Conservation (phyloP, 2,113 vertebrate genomes). For the Sphyrna mokarran region DNA sequence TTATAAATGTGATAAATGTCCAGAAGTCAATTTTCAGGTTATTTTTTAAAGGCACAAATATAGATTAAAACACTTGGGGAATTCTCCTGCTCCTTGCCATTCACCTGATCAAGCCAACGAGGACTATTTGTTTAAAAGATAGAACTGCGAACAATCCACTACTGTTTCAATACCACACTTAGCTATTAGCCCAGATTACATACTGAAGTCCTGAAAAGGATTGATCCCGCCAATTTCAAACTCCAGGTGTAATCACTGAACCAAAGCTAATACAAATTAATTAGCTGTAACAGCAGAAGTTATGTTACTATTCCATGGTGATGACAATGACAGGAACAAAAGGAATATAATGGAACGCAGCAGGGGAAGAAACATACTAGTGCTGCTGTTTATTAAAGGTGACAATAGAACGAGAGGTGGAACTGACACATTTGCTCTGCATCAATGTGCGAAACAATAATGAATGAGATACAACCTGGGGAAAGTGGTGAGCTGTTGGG, state of each 20-base stretch:
- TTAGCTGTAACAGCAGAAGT: neutral
- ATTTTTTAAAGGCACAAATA: neutral
- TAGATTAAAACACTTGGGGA: neutral
- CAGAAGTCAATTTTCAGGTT: neutral
- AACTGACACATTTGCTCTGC: neutral
- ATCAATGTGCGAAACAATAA: neutral
- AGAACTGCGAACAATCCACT: neutral
- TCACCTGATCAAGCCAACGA: neutral
- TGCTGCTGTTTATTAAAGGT: neutral
- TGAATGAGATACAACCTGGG: neutral
- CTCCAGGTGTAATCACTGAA: neutral
- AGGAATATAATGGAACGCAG: neutral
- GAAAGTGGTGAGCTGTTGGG: neutral
- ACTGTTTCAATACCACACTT: neutral
- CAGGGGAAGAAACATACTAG: neutral
- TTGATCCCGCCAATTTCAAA: neutral
- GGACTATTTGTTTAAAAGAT: neutral
- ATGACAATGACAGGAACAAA: neutral
- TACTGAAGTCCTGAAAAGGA: neutral
- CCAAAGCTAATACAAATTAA: neutral
- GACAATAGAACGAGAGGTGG: neutral
- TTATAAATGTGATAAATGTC: neutral
- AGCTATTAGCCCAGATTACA: neutral
- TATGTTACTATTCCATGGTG: neutral
- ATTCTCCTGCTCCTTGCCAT: neutral